Base-by-base conservation (phyloP, 1,140 invertebrate species). In the Penaeus indicus region DNA sequence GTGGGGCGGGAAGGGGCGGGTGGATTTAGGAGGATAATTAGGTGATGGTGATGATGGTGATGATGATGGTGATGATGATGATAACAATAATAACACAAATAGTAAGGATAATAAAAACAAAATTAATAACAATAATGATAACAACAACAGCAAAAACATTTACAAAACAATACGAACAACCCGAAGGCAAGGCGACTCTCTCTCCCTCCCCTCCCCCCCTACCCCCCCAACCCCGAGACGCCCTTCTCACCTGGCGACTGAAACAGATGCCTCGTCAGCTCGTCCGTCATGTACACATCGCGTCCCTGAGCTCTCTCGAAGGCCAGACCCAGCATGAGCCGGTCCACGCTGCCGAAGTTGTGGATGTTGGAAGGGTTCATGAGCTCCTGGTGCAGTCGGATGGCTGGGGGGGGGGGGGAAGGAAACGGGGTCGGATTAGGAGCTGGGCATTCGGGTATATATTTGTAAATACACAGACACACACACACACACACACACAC, bases 241-340 rank as follows among this genome's bases (percentile, higher is more conserved):
- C 16, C 8, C 11, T 1, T 5, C 54, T 54, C 11, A 92, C 94
- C 92, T 27, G 93, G 92, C 21, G 95, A 96, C 94, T 97, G 96
- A 92, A 98, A 98, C 0, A 98, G 93, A 92, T 97, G 97, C 92
- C 97, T 97, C 1, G 97, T 97, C 22, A 98, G 93, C 92, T 98
- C 96, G 27, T 95, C 94, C 0, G 95, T 96, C 61, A 97, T 96
- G 91, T 96, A 97, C 91, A 97, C 96, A 92, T 98, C 97, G 21
- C 96, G 94, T 88, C 95, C 95, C 88, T 97, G 96, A 0, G 96
- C 95, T 11, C 95, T 94, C 91, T 97, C 96, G 92, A 96, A 95
- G 27, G 95, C 93, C 92, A 98, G 93, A 8, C 92, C 97, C 0
- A 97, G 93, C 0, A 97, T 92, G 1, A 97, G 94, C 0, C 96